These are phyloP conservation scores for Leucozona laternaria DNA, from an alignment of 2,888 invertebrate species.

Conservation along the genomic window DNA sequence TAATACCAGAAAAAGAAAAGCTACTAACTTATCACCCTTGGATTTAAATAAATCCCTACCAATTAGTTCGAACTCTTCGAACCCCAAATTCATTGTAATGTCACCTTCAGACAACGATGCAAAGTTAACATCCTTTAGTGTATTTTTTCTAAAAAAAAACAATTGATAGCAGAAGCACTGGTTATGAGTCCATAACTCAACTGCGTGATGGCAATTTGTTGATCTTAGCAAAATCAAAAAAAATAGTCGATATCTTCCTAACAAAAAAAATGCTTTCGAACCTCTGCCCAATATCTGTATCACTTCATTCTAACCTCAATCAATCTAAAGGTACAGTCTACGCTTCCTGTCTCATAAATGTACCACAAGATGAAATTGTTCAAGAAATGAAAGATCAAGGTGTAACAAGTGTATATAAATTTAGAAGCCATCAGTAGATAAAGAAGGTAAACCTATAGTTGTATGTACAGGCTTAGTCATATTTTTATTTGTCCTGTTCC, in stretches of 20 bases:
- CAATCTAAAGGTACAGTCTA: neutral
- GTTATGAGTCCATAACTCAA: neutral
- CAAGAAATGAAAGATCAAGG: neutral
- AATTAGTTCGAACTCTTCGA: neutral
- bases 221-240: neutral
- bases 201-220: neutral
- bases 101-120: neutral
- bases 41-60: neutral
- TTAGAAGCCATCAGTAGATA: neutral
- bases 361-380: neutral
- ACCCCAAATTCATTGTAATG: constrained; percentile 6
- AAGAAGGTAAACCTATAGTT: neutral
- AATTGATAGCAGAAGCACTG: neutral
- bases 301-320: constrained; percentile 11
- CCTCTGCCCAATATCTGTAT: neutral
- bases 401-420: neutral
- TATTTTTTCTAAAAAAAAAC: neutral
- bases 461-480: neutral
- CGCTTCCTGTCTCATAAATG: neutral
- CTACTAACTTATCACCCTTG: neutral
- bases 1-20: too few relatives aligned
- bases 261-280: neutral
- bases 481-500: constrained; percentile 45
- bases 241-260: too few relatives aligned
- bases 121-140: neutral